Conservation (phyloP, 2,797 vertebrate species). For the Aphelocoma californica region DNA sequence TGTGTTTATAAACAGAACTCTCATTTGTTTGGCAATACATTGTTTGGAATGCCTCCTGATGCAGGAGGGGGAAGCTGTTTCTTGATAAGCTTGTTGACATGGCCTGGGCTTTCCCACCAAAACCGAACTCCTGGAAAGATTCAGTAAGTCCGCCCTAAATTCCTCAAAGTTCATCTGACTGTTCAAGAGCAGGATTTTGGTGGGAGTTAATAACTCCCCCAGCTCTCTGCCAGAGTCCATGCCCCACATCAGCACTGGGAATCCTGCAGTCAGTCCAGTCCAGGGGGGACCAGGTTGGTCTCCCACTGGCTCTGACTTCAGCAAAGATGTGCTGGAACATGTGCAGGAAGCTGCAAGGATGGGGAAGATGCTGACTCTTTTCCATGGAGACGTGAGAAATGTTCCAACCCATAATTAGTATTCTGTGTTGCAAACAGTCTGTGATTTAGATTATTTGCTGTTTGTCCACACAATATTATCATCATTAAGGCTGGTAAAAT, state of each 20-base stretch:
- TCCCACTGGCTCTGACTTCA: background rate
- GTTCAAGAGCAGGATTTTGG: background rate
- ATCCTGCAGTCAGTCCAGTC: background rate
- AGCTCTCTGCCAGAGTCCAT: background rate
- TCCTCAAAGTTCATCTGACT: background rate
- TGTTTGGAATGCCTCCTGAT: background rate
- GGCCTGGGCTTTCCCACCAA: background rate
- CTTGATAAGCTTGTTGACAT: constrained; percentile 3
- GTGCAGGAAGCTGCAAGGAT: background rate
- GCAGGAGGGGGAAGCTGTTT: background rate
- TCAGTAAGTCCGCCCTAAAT: background rate
- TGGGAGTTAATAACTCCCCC: background rate
- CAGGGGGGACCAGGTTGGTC: rapidly evolving
- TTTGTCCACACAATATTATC: background rate
- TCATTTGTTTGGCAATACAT: background rate
- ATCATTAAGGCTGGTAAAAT: background rate
- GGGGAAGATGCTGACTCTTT: background rate
- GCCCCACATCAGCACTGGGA: background rate
- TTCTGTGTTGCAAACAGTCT: background rate
- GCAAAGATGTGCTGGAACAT: background rate
- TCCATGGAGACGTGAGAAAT: background rate
- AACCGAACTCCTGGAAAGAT: background rate
- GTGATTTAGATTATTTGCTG: background rate
- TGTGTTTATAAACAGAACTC: background rate
- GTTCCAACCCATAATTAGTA: background rate